Percentiles rank a stretch among this genome's conserved stretches.
These are phyloP conservation scores for Xylocampa areola DNA, from an alignment of 2,888 invertebrate species.

Conservation along the genomic window DNA sequence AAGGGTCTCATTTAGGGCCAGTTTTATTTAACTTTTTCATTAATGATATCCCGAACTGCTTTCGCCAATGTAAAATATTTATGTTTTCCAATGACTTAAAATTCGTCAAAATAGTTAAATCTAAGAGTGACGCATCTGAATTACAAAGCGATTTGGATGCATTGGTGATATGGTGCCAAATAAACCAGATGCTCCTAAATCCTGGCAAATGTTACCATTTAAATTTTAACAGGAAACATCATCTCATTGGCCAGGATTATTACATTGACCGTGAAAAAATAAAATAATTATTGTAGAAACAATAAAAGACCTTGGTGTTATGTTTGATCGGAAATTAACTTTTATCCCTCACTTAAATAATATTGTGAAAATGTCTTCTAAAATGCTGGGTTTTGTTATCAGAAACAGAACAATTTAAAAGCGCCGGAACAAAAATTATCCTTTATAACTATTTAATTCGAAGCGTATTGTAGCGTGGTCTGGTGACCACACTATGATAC, in stretches of 20 bases:
- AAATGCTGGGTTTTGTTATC: too few relatives aligned
- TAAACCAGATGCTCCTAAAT: neutral
- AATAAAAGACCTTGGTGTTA: too few relatives aligned
- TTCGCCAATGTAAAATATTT: neutral
- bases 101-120: too few relatives aligned
- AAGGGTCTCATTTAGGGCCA: slow-evolving; percentile 10
- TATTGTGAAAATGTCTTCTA: too few relatives aligned
- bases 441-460: too few relatives aligned
- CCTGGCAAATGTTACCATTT: neutral
- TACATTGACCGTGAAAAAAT: neutral
- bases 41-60: slow-evolving; percentile 1
- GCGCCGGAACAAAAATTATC: too few relatives aligned
- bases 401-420: too few relatives aligned
- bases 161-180: neutral
- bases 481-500: too few relatives aligned
- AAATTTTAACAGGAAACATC: neutral
- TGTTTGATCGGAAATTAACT: too few relatives aligned
- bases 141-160: neutral
- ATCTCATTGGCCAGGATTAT: slow-evolving; percentile 1
- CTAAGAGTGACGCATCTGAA: neutral
- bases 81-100: neutral
- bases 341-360: too few relatives aligned
- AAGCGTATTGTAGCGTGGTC: too few relatives aligned
- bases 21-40: slow-evolving; percentile 14
- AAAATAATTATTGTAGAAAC: too few relatives aligned